Percentiles rank a stretch among this genome's conserved stretches.
These are phyloP conservation scores for Tenebrosternarchus preto DNA, from an alignment of 2,113 vertebrate species.

Conservation along the genomic window DNA sequence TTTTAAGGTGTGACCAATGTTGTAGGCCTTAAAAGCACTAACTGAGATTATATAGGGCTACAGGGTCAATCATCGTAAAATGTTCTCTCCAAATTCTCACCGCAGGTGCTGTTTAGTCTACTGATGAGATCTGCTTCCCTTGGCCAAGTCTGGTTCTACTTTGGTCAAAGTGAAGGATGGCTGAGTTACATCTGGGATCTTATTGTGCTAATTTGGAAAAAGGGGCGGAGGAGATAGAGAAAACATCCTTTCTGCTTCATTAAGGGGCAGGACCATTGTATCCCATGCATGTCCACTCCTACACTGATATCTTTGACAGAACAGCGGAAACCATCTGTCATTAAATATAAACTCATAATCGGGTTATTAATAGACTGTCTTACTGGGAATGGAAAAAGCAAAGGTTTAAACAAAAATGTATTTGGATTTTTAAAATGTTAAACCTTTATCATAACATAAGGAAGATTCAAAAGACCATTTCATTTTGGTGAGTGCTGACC, in stretches of 20 bases:
- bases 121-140: slow-evolving; percentile 54
- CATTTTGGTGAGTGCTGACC: neutral
- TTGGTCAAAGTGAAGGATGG: slow-evolving; percentile 57
- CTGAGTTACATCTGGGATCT: slow-evolving; percentile 56
- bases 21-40: slow-evolving; percentile 41
- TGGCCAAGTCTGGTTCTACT: slow-evolving; percentile 53
- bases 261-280: slow-evolving; percentile 38
- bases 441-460: neutral
- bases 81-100: slow-evolving; percentile 41
- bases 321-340: slow-evolving; percentile 2
- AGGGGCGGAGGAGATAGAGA: slow-evolving; percentile 31
- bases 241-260: slow-evolving; percentile 54
- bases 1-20: neutral
- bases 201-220: slow-evolving; percentile 51
- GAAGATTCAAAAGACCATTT: neutral
- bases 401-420: neutral
- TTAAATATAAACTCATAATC: slow-evolving; percentile 17
- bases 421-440: slow-evolving; percentile 3
- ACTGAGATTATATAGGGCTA: slow-evolving; percentile 39
- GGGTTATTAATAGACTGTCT: neutral
- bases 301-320: slow-evolving; percentile 39
- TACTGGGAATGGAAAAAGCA: neutral
- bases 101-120: slow-evolving; percentile 57
- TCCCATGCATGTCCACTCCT: slow-evolving; percentile 33
- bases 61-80: slow-evolving; percentile 40